Conservation (phyloP, 2,113 vertebrate genomes). For the Meriones unguiculatus region DNA sequence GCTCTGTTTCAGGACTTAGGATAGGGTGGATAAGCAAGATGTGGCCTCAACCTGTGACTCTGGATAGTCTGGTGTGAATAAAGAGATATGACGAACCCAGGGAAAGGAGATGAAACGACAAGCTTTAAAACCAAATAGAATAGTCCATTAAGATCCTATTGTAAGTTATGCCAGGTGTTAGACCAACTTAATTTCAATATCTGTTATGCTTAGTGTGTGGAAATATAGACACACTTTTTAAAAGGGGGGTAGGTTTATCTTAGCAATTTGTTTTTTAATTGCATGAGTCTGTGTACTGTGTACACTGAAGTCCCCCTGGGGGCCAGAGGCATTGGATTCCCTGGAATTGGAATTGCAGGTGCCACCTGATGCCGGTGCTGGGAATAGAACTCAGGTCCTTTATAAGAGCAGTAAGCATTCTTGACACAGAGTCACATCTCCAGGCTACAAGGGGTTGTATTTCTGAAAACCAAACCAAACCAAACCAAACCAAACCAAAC, state of each 20-base stretch:
- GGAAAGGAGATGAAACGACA: neutral
- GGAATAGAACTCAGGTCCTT: neutral
- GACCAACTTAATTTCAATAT: neutral
- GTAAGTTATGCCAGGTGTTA: neutral
- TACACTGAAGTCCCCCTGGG: neutral
- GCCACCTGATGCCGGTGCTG: neutral
- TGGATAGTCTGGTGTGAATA: neutral
- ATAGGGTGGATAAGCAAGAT: neutral
- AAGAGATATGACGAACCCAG: neutral
- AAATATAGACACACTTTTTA: neutral
- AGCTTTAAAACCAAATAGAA: constrained; percentile 20
- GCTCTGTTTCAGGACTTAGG: neutral
- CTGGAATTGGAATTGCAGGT: neutral
- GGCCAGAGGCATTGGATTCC: neutral
- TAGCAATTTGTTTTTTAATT: neutral
- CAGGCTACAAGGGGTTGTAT: neutral
- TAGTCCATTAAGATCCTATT: neutral
- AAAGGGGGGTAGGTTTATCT: neutral
- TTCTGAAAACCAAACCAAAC: neutral
- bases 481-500: too few relatives aligned
- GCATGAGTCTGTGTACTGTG: neutral
- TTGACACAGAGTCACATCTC: neutral
- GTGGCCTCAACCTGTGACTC: neutral
- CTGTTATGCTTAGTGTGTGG: neutral
- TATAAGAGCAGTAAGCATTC: too few relatives aligned